Conservation (phyloP, 2,888 invertebrate genomes). For the Chesias legatella region DNA sequence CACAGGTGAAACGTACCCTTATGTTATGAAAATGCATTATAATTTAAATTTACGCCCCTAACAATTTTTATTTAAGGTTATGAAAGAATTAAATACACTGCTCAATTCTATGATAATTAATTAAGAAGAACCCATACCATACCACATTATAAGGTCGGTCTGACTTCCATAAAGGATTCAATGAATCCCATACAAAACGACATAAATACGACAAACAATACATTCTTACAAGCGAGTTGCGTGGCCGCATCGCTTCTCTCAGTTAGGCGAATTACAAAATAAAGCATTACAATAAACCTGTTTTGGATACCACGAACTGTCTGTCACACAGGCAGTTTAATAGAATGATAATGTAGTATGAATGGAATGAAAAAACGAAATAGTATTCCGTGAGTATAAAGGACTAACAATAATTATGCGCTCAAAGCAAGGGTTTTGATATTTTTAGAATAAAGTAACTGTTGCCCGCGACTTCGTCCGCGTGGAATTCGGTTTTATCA, state of each 20-base stretch:
- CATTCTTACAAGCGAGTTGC: conserved; percentile 19
- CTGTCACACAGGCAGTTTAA: conserved; percentile 27
- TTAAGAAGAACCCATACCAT: background rate
- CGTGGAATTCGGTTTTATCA: no score
- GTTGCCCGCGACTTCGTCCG: no score
- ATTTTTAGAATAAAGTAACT: no score
- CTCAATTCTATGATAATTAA: no score
- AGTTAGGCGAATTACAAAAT: conserved; percentile 24
- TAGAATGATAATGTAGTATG: conserved; percentile 32
- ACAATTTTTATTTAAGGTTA: no score
- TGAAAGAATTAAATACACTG: no score
- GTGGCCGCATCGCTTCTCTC: conserved; percentile 11
- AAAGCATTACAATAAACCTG: conserved; percentile 26
- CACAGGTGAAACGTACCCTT: no score
- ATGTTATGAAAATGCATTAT: no score
- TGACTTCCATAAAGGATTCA: conserved; percentile 13
- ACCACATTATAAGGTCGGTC: conserved; percentile 3
- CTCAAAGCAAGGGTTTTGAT: conserved; percentile 16
- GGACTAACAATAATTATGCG: conserved; percentile 20
- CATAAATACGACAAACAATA: conserved; percentile 13
- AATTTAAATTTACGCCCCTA: no score
- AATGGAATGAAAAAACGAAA: conserved; percentile 23
- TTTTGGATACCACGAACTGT: conserved; percentile 32
- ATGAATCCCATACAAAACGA: conserved; percentile 9
- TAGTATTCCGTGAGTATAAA: conserved; percentile 33